Conservation (phyloP, 2,113 vertebrate species). For the Nibea coibor region DNA sequence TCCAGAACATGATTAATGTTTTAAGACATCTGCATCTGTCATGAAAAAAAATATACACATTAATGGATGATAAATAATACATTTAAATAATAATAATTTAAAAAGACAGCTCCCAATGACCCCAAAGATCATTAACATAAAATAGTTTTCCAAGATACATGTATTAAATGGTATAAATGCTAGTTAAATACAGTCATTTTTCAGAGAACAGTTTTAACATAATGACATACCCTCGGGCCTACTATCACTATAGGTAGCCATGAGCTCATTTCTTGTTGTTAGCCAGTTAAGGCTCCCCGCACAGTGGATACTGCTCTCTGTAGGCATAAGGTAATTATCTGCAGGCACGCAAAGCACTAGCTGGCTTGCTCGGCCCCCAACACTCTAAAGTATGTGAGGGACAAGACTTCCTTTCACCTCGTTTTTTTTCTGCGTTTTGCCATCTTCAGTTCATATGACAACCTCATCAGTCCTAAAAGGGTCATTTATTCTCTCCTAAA, state of each 20-base stretch:
- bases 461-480: constrained; percentile 45
- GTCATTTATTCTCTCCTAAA: constrained; percentile 33
- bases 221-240: constrained; percentile 37
- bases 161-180: constrained; percentile 19
- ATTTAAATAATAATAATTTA: too few relatives aligned
- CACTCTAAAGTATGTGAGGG: constrained; percentile 20
- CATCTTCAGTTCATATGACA: constrained; percentile 47
- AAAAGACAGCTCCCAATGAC: not conserved
- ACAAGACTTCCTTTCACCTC: constrained; percentile 39
- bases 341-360: constrained; percentile 78
- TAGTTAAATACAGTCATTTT: constrained; percentile 13
- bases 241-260: constrained; percentile 73
- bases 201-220: constrained; percentile 28
- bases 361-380: constrained; percentile 35
- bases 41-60: not conserved
- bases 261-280: constrained; percentile 77
- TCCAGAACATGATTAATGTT: not conserved
- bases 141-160: not conserved
- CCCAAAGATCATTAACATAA: not conserved
- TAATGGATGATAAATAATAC: not conserved
- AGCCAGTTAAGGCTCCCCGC: constrained; percentile 63
- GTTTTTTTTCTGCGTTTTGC: constrained; percentile 17
- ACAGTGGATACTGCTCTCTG: constrained; percentile 74
- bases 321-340: constrained; percentile 78
- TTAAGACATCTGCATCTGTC: not conserved